Percentiles rank a stretch among this genome's conserved stretches.
Conservation (phyloP, 2,888 invertebrate genomes). For the Trissonchulus latispiculum region DNA sequence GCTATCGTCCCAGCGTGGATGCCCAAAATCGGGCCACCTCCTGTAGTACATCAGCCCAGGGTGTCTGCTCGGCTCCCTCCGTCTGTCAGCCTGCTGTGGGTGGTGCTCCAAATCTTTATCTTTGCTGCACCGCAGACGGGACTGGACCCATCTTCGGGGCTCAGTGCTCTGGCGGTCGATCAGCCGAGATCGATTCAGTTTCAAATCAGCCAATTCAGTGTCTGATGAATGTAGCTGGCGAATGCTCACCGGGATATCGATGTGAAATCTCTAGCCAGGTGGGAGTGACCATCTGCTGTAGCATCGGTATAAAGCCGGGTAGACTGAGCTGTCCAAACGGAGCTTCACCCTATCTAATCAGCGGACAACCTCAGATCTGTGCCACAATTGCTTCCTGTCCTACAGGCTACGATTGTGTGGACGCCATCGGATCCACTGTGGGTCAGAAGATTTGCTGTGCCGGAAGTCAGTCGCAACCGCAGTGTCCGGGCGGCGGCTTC, state of each 20-base stretch:
- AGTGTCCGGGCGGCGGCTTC: not conserved
- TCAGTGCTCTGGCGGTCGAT: not conserved
- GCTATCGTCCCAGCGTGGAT: not conserved
- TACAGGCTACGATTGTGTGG: not conserved
- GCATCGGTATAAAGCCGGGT: not conserved
- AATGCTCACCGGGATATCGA: not conserved
- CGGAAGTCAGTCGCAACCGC: not conserved
- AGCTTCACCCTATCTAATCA: not conserved
- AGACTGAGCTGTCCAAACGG: not conserved
- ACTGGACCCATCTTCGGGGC: not conserved
- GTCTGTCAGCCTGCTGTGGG: slow-evolving; percentile 18
- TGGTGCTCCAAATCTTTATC: slow-evolving; percentile 15
- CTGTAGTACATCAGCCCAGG: not conserved
- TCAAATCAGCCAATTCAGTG: not conserved
- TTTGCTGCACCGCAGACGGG: slow-evolving; percentile 11
- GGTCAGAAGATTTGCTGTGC: slow-evolving; percentile 1
- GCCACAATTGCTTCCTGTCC: not conserved
- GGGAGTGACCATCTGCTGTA: not conserved
- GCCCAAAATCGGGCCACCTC: not conserved
- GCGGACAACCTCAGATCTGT: not conserved
- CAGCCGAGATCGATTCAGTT: slow-evolving; percentile 6
- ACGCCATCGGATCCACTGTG: not conserved
- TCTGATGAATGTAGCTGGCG: not conserved
- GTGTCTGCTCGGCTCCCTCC: slow-evolving; percentile 6
- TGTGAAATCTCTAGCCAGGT: not conserved